A percentile compares a stretch with the other conserved stretches of the same genome.
phyloP scores from a whole-genome alignment of 1,140 invertebrate genomes.

The Portunus trituberculatus region DNA sequence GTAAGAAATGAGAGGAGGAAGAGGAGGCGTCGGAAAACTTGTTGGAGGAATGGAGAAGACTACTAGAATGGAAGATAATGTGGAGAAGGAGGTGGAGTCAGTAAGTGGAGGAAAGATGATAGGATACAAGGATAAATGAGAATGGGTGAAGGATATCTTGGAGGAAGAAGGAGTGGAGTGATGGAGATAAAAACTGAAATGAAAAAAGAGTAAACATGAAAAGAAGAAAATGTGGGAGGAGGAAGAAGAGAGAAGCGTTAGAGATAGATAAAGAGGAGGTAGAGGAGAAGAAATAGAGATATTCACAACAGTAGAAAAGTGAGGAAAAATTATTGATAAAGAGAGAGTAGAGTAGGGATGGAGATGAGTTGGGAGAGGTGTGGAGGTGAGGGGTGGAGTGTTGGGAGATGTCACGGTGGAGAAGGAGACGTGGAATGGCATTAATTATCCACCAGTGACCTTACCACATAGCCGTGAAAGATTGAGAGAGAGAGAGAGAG shows the following conservation, averaged over 20 bases:
- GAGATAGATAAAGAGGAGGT: background rate
- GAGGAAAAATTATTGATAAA: background rate
- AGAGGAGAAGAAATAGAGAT: background rate
- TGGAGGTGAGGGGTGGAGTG: background rate
- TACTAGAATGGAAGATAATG: background rate
- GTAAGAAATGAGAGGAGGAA: background rate
- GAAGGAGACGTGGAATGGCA: background rate
- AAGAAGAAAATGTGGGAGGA: too few species aligned
- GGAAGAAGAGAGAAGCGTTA: too few species aligned
- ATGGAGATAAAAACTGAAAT: too few species aligned
- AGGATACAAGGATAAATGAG: too few species aligned
- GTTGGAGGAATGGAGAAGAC: background rate
- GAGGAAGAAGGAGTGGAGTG: too few species aligned
- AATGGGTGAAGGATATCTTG: too few species aligned
- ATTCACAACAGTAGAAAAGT: background rate
- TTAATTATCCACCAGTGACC: background rate
- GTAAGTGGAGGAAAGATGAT: background rate
- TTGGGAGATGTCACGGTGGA: background rate
- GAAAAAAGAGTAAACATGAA: too few species aligned
- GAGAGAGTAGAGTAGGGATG: background rate
- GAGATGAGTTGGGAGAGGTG: background rate
- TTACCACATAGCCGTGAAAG: background rate
- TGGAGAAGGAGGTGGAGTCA: background rate
- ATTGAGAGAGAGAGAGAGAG: conserved; percentile 48
- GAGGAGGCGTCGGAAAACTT: background rate